phyloP scores from a whole-genome alignment of 2,797 vertebrate genomes.

The Hypotaenidia okinawae region DNA sequence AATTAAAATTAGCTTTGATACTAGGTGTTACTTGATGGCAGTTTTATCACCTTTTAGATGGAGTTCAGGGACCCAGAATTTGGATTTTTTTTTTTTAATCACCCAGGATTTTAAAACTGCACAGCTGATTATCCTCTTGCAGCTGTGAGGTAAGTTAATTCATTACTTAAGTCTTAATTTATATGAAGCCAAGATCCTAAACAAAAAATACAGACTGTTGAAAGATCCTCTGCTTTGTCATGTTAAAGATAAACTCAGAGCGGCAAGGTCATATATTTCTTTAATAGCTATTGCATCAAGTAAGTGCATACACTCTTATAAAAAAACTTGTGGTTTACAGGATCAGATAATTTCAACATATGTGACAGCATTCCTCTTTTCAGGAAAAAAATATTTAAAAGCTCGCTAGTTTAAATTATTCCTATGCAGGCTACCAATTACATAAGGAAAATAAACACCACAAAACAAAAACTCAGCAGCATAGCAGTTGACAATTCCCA shows the following conservation, averaged over 20 bases:
- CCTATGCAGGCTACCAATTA: neutral
- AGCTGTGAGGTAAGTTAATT: neutral
- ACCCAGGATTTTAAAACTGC: neutral
- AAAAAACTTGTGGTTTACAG: neutral
- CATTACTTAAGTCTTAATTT: neutral
- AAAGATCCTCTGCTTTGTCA: neutral
- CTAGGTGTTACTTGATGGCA: too few relatives aligned
- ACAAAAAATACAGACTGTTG: neutral
- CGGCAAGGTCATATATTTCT: neutral
- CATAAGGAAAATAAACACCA: neutral
- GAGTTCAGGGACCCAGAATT: neutral
- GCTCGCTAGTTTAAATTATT: neutral
- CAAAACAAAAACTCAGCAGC: neutral
- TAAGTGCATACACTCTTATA: neutral
- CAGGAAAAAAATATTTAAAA: neutral
- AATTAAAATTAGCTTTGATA: neutral
- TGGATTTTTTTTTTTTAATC: neutral
- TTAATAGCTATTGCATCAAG: neutral
- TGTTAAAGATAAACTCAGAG: neutral
- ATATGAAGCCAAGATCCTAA: too few relatives aligned
- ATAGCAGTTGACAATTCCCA: rapidly evolving
- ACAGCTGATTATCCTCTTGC: too few relatives aligned
- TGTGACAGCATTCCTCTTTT: neutral
- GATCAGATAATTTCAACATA: neutral
- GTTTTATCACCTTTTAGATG: neutral